Conservation (phyloP, 2,113 vertebrate genomes). For the Hystrix cristata region DNA sequence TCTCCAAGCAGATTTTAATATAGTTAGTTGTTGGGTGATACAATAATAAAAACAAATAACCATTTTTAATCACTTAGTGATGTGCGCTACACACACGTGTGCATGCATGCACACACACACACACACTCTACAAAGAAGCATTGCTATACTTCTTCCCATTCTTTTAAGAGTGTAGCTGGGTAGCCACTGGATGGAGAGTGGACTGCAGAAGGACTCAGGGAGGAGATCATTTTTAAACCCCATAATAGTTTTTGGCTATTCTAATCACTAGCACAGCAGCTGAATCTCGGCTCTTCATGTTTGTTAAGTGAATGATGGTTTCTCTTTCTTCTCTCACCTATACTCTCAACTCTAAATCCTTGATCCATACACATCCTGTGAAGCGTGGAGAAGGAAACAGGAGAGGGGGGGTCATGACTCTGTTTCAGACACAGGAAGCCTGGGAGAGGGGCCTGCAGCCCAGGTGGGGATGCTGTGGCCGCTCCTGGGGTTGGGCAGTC, state of each 20-base stretch:
- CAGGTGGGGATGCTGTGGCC: rapidly evolving
- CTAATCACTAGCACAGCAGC: neutral
- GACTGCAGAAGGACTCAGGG: neutral
- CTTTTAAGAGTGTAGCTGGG: neutral
- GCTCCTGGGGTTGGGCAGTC: neutral
- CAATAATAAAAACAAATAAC: slow-evolving; percentile 17
- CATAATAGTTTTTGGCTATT: neutral
- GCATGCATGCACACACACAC: too few relatives aligned
- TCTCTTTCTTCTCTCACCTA: neutral
- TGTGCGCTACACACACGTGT: neutral
- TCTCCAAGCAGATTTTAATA: slow-evolving; percentile 32
- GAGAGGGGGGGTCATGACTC: neutral
- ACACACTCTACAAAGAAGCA: neutral
- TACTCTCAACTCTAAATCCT: neutral
- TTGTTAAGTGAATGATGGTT: neutral
- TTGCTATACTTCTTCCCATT: neutral
- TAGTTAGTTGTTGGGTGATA: neutral
- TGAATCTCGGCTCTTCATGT: neutral
- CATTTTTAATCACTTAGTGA: neutral
- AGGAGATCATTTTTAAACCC: neutral
- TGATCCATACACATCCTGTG: neutral
- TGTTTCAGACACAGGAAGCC: neutral
- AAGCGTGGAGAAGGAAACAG: neutral
- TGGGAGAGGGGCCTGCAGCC: neutral
- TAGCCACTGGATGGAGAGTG: neutral